Evolutionary conservation across 2,888 invertebrate species (phyloP).

Genomic region (Alsophila aescularia): DNA sequence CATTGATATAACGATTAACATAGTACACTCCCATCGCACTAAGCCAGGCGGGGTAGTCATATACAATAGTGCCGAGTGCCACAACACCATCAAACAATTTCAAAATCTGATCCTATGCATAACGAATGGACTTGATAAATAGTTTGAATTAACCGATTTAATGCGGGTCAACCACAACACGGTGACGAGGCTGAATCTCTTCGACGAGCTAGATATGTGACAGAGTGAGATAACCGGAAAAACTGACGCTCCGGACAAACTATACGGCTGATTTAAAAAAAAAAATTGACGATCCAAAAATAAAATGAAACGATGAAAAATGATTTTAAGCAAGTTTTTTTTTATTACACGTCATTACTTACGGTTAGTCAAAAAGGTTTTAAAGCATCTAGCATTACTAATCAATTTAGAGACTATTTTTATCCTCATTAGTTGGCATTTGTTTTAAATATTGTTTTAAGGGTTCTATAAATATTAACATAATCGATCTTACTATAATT

Average conservation of each 20-base stretch:
- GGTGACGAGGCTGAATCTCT: slow-evolving; percentile 54
- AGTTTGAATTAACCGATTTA: slow-evolving; percentile 85
- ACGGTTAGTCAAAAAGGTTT: too few relatives aligned
- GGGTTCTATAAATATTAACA: too few relatives aligned
- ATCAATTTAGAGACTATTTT: too few relatives aligned
- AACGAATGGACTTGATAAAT: slow-evolving; percentile 83
- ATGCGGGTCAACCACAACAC: slow-evolving; percentile 83
- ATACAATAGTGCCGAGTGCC: slow-evolving; percentile 70
- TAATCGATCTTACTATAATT: too few relatives aligned
- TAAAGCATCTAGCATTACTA: too few relatives aligned
- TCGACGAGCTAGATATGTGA: slow-evolving; percentile 11
- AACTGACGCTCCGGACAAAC: not conserved
- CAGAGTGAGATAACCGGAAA: not conserved
- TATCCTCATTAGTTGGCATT: too few relatives aligned
- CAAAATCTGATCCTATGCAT: slow-evolving; percentile 83
- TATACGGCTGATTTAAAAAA: not conserved
- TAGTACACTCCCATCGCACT: slow-evolving; percentile 81
- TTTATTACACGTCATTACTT: too few relatives aligned
- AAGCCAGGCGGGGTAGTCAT: slow-evolving; percentile 65
- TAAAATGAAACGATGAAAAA: too few relatives aligned
- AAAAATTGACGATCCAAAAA: too few relatives aligned
- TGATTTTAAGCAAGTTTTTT: too few relatives aligned
- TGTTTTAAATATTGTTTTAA: too few relatives aligned
- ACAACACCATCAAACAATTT: slow-evolving; percentile 83
- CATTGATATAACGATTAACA: slow-evolving; percentile 73